Percentiles rank a stretch among this genome's conserved stretches.
These are phyloP conservation scores for Melanostoma scalare DNA, from an alignment of 2,888 invertebrate species.

Conservation along the genomic window DNA sequence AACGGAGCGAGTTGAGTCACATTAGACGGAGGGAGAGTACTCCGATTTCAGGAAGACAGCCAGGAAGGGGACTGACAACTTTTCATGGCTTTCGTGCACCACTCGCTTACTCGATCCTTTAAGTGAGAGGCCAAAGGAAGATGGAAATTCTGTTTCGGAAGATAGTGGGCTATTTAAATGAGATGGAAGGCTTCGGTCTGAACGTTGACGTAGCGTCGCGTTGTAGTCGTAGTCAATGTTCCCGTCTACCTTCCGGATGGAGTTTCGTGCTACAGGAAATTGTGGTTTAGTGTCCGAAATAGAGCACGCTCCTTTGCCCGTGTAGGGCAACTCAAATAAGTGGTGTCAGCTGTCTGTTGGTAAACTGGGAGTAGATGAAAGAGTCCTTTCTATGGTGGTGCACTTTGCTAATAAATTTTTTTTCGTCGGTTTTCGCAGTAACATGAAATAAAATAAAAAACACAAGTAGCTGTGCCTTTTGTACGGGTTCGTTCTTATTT, in stretches of 20 bases:
- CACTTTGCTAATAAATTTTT: conserved; percentile 58
- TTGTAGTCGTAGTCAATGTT: conserved; percentile 1
- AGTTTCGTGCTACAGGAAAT: conserved; percentile 72
- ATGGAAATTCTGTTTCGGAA: conserved; percentile 68
- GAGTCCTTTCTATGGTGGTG: conserved; percentile 41
- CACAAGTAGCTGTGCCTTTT: background rate
- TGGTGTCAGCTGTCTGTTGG: conserved; percentile 62
- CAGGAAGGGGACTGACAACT: conserved; percentile 53
- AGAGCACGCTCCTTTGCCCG: conserved; percentile 52
- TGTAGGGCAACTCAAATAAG: conserved; percentile 46
- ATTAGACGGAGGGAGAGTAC: background rate
- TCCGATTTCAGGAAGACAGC: conserved; percentile 14
- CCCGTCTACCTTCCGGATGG: conserved; percentile 61
- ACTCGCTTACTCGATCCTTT: conserved; percentile 9
- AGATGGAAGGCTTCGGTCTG: conserved; percentile 48
- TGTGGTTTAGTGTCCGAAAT: conserved; percentile 72
- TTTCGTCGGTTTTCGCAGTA: background rate
- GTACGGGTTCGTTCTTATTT: conserved; percentile 12
- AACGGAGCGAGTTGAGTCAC: conserved; percentile 11
- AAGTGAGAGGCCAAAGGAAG: conserved; percentile 30
- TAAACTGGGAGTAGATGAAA: conserved; percentile 38
- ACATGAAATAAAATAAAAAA: conserved; percentile 2
- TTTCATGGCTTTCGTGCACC: conserved; percentile 56
- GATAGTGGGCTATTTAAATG: conserved; percentile 70
- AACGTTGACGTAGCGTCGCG: background rate